phyloP scores from a whole-genome alignment of 2,888 invertebrate species.

The Dysmachus trigonus region DNA sequence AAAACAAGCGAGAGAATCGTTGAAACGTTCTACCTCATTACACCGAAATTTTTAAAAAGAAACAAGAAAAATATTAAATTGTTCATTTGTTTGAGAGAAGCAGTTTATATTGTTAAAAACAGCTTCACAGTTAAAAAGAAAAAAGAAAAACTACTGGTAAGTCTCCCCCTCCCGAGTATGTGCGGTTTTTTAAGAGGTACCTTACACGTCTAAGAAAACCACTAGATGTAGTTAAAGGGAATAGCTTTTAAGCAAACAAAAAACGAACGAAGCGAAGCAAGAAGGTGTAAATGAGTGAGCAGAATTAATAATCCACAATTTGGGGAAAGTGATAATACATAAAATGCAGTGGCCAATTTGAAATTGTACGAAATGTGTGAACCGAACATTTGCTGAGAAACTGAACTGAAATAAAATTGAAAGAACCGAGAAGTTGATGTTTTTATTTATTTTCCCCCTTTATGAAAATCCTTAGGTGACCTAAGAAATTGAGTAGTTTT shows the following conservation, averaged over 20 bases:
- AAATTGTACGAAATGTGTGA: not conserved
- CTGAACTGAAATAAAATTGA: not conserved
- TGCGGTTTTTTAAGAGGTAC: not conserved
- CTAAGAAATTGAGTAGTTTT: too few species aligned
- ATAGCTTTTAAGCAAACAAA: not conserved
- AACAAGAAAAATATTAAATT: not conserved
- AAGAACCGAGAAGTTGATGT: not conserved
- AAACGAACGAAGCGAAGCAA: not conserved
- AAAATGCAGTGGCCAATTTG: not conserved
- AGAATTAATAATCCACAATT: not conserved
- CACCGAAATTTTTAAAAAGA: not conserved
- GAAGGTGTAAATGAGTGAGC: not conserved
- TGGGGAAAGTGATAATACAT: not conserved
- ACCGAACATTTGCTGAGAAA: not conserved
- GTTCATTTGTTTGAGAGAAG: not conserved
- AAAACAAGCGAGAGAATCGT: not conserved
- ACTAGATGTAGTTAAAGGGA: not conserved
- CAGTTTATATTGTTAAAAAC: not conserved
- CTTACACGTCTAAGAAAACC: not conserved
- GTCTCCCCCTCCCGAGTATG: not conserved
- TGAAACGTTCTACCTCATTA: slow-evolving; percentile 23
- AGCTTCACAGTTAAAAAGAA: not conserved
- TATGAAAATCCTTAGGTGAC: not conserved
- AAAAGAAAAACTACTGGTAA: not conserved
- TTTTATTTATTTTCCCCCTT: not conserved